phyloP scores from a whole-genome alignment of 2,797 vertebrate species.

The Chelmon rostratus region DNA sequence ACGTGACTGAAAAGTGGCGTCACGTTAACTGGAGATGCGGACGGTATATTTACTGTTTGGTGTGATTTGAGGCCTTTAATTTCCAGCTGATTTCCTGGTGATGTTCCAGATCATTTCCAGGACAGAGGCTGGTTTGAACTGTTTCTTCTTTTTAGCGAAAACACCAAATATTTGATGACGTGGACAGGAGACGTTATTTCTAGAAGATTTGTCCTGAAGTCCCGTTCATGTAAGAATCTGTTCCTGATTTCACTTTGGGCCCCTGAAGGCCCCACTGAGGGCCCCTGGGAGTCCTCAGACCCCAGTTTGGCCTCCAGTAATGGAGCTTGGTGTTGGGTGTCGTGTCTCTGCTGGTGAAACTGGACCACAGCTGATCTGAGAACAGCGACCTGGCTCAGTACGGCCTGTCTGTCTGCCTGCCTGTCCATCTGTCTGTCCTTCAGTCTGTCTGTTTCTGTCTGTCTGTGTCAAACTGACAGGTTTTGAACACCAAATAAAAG shows the following conservation, averaged over 20 bases:
- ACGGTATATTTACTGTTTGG: background rate
- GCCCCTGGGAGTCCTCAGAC: background rate
- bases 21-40: background rate
- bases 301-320: constrained; percentile 2
- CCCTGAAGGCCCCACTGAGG: background rate
- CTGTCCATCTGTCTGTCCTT: background rate
- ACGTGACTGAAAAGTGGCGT: background rate
- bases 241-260: background rate
- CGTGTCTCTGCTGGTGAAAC: constrained; percentile 51
- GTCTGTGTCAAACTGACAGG: no score
- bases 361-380: constrained; percentile 38
- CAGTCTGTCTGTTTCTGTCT: no score
- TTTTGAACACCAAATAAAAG: no score
- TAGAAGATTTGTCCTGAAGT: background rate
- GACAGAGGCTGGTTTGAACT: background rate
- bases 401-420: background rate
- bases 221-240: background rate
- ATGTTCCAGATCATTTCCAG: background rate
- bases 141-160: no score
- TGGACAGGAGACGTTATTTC: background rate
- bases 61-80: background rate
- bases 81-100: background rate
- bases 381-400: background rate
- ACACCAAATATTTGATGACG: no score
- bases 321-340: constrained; percentile 26